Evolutionary conservation across 35 echinoderm and acorn worm genomes (phyloP).

Genomic region (Apostichopus japonicus): DNA sequence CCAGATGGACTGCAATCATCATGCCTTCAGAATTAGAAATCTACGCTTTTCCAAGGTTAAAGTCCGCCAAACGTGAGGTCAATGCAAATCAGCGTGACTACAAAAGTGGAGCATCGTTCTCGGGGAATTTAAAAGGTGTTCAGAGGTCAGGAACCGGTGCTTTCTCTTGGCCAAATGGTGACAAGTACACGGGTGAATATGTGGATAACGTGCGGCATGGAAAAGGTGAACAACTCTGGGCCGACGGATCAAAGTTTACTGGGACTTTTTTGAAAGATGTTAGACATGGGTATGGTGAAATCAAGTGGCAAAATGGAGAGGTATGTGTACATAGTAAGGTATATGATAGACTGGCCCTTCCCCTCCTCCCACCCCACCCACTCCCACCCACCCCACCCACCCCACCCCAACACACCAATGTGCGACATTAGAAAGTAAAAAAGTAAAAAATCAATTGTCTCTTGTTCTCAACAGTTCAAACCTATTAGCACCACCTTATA

Average conservation of each 20-base stretch:
- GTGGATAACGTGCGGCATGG: slow-evolving; percentile 84
- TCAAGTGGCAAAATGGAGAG: slow-evolving; percentile 91
- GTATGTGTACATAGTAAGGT: slow-evolving; percentile 35
- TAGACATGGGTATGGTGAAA: slow-evolving; percentile 89
- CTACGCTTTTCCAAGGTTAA: slow-evolving; percentile 83
- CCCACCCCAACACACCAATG: too few species aligned
- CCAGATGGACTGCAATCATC: not conserved
- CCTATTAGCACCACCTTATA: too few species aligned
- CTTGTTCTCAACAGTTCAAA: too few species aligned
- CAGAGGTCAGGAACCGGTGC: slow-evolving; percentile 72
- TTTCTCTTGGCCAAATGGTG: slow-evolving; percentile 94
- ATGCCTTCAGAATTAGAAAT: slow-evolving; percentile 92
- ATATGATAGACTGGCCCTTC: too few species aligned
- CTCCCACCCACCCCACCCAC: too few species aligned
- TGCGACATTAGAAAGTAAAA: too few species aligned
- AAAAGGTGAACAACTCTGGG: slow-evolving; percentile 87
- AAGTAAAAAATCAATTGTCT: too few species aligned
- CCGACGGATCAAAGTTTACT: slow-evolving; percentile 79
- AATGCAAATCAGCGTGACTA: slow-evolving; percentile 73
- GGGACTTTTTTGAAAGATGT: slow-evolving; percentile 85
- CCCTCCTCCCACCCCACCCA: too few species aligned
- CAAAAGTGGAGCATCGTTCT: slow-evolving; percentile 86
- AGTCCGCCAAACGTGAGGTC: slow-evolving; percentile 76
- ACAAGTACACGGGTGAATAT: slow-evolving; percentile 83
- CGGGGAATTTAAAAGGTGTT: slow-evolving; percentile 68